A percentile compares a stretch with the other conserved stretches of the same genome.
phyloP scores from a whole-genome alignment of 1,140 invertebrate species.

The Hycleus cichorii region DNA sequence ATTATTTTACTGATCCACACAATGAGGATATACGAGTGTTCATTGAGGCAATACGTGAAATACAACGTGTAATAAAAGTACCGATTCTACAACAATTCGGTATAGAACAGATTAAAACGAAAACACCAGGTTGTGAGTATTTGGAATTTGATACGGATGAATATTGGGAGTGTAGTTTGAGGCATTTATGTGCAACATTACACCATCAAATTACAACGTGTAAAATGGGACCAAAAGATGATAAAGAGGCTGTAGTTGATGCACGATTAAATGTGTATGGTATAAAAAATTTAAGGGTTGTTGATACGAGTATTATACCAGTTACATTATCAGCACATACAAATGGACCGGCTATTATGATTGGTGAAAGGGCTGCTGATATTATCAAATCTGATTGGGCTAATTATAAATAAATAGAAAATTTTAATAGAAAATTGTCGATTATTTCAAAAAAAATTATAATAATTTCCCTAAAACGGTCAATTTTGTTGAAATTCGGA shows the following conservation, averaged over 20 bases:
- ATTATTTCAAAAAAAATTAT: too few species aligned
- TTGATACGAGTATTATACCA: slow-evolving; percentile 70
- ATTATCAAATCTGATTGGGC: slow-evolving; percentile 59
- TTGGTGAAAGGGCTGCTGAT: slow-evolving; percentile 76
- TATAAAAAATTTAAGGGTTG: slow-evolving; percentile 56
- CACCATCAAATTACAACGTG: slow-evolving; percentile 58
- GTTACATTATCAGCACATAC: slow-evolving; percentile 59
- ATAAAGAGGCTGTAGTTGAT: slow-evolving; percentile 63
- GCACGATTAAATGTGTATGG: slow-evolving; percentile 60
- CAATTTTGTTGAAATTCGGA: too few species aligned
- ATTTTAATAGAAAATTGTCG: too few species aligned
- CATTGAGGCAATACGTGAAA: slow-evolving; percentile 16
- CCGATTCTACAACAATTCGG: slow-evolving; percentile 14
- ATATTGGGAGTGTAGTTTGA: slow-evolving; percentile 44
- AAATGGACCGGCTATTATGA: slow-evolving; percentile 69
- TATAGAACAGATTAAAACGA: slow-evolving; percentile 4
- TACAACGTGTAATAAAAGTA: slow-evolving; percentile 12
- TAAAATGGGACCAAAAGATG: slow-evolving; percentile 64
- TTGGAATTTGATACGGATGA: slow-evolving; percentile 15
- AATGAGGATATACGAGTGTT: slow-evolving; percentile 27
- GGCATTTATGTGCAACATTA: slow-evolving; percentile 50
- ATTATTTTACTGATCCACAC: slow-evolving; percentile 52
- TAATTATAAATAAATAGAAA: slow-evolving; percentile 17
- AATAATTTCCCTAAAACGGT: too few species aligned
- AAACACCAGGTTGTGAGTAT: slow-evolving; percentile 20